A percentile compares a stretch with the other conserved stretches of the same genome.
phyloP scores from a whole-genome alignment of 2,797 vertebrate species.

The Phylloscopus collybita region DNA sequence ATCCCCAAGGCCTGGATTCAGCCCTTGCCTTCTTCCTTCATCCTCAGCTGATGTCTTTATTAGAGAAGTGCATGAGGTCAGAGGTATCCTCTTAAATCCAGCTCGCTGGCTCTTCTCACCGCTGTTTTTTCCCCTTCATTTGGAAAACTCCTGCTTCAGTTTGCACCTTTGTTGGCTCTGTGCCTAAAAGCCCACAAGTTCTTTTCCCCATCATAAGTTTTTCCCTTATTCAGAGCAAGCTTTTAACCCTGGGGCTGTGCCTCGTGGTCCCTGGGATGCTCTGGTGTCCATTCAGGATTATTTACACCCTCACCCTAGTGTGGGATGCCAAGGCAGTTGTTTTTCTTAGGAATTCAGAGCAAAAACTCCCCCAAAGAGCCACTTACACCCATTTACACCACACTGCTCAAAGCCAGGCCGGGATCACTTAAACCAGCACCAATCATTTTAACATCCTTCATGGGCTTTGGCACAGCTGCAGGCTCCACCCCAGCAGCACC shows the following conservation, averaged over 20 bases:
- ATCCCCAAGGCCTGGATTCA: neutral
- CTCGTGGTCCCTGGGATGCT: rapidly evolving
- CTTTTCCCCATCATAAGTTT: neutral
- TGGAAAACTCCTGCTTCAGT: neutral
- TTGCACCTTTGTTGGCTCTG: neutral
- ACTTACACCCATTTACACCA: neutral
- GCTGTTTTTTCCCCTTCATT: rapidly evolving
- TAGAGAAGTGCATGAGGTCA: neutral
- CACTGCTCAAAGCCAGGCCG: neutral
- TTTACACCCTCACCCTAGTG: neutral
- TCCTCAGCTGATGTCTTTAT: neutral
- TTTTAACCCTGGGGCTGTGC: neutral
- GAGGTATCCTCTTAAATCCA: neutral
- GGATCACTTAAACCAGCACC: neutral
- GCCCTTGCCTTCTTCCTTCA: neutral
- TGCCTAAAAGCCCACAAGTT: neutral
- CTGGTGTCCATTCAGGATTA: rapidly evolving
- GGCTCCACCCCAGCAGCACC: neutral
- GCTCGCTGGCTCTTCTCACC: rapidly evolving
- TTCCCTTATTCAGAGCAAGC: neutral
- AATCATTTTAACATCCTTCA: neutral
- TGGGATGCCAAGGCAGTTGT: neutral
- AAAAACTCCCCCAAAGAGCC: neutral
- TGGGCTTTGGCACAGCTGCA: neutral
- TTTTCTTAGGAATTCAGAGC: neutral